Evolutionary conservation across 2,888 invertebrate genomes (phyloP), one percentile per base, ranked within the genome.

Genomic region (Sinentomon sp.): DNA sequence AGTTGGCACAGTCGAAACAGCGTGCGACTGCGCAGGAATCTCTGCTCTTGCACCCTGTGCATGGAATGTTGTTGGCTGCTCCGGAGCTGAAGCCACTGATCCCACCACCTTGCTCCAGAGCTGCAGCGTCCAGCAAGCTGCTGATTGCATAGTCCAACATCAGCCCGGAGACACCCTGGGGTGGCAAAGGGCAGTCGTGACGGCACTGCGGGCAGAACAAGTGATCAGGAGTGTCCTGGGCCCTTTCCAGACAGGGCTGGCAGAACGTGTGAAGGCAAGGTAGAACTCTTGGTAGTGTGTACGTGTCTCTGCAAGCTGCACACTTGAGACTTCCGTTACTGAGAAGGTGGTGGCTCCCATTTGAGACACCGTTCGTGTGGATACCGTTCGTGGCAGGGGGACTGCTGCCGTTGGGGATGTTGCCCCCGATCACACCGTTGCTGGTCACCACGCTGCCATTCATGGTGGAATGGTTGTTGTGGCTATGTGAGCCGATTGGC

Each of bases 1-100:
- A 82, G 53, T 85, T 85, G 49, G 78, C 77, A 57, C 94, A 97
- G 55, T 92, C 89, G 49, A 82, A 75, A 57, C 89, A 92, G 52
- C 82, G 76, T 39, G 87, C 87, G 36, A 87, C 80, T 29, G 89
- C 89, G 66, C 75, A 76, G 14, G 78, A 71, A 54, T 85, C 80
- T 53, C 77, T 78, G 44, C 78, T 78, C 57, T 89, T 92, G 63
- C 94, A 94, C 50, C 85, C 87, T 45, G 87, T 39, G 30, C 38
- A 39, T 32, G 29, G 30, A 29, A 33, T 26, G 34, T 28, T 34
- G 28, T 24, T 22, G 28, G 30, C 12, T 19, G 23, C 35, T 32
- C 21, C 25, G 19, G 27, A 18, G 28, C 28, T 24, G 29, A 34
- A 27, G 28, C 24, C 30, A 25, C 23, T 36, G 19, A 22, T 34